Evolutionary conservation across 2,888 invertebrate genomes (phyloP).

Genomic region (Amiota minor): DNA sequence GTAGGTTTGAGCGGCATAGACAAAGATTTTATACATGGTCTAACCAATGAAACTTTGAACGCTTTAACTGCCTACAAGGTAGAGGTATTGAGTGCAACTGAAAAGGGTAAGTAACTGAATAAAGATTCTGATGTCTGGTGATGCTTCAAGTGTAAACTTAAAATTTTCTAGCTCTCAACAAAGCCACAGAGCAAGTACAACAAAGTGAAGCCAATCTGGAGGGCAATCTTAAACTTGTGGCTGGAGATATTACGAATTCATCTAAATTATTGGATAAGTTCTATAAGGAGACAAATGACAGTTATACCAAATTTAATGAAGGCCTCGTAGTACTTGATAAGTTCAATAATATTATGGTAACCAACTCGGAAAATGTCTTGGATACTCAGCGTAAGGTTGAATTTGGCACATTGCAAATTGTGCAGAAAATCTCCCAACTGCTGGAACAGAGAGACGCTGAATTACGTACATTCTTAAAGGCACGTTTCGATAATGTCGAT

Average conservation of each 20-base stretch:
- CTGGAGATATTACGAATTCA: slow-evolving; percentile 76
- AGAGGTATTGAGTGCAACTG: slow-evolving; percentile 73
- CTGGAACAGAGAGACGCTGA: slow-evolving; percentile 79
- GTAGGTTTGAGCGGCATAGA: slow-evolving; percentile 70
- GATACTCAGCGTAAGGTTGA: slow-evolving; percentile 89
- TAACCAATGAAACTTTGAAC: slow-evolving; percentile 79
- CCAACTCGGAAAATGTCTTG: slow-evolving; percentile 88
- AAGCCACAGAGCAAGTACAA: slow-evolving; percentile 75
- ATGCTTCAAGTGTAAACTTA: slow-evolving; percentile 8
- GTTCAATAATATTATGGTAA: slow-evolving; percentile 84
- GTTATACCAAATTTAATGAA: slow-evolving; percentile 75
- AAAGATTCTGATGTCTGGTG: not conserved
- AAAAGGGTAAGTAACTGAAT: slow-evolving; percentile 72
- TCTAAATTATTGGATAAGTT: slow-evolving; percentile 76
- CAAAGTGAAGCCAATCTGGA: slow-evolving; percentile 76
- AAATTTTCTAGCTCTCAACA: slow-evolving; percentile 71
- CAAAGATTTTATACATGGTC: slow-evolving; percentile 75
- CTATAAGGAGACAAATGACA: slow-evolving; percentile 76
- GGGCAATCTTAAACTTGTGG: slow-evolving; percentile 75
- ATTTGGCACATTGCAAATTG: slow-evolving; percentile 87
- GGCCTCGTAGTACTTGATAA: slow-evolving; percentile 78
- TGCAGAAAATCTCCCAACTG: slow-evolving; percentile 82
- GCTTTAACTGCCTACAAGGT: slow-evolving; percentile 76
- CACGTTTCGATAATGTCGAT: slow-evolving; percentile 82
- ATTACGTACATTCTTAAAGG: slow-evolving; percentile 80